Percentiles rank a stretch among this genome's conserved stretches.
Evolutionary conservation across 2,113 vertebrate species (phyloP).

Genomic region (Hiodon alosoides): DNA sequence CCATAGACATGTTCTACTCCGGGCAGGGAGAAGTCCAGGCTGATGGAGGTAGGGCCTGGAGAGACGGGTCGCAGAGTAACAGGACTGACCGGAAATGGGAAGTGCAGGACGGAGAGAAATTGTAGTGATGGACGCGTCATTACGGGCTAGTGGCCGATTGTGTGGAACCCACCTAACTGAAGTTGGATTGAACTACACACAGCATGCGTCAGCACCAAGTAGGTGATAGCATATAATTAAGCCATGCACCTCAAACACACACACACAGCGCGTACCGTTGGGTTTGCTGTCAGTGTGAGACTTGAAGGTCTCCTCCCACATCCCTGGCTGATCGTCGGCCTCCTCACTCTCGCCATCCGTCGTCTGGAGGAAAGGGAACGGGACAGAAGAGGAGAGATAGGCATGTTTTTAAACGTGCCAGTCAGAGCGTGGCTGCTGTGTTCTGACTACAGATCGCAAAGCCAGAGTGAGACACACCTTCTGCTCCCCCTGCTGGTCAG

Average conservation of each 20-base stretch:
- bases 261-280: conserved; percentile 57
- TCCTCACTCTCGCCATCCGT: conserved; percentile 58
- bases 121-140: neutral
- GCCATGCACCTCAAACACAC: neutral
- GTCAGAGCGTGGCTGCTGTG: too few relatives aligned
- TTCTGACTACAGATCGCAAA: neutral
- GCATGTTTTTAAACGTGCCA: too few relatives aligned
- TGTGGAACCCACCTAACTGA: too few relatives aligned
- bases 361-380: conserved; percentile 27
- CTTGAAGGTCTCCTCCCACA: conserved; percentile 91
- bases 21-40: conserved; percentile 85
- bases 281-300: conserved; percentile 81
- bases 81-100: neutral
- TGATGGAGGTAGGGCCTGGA: conserved; percentile 77
- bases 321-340: conserved; percentile 57
- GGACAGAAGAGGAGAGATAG: neutral
- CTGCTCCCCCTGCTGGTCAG: conserved; percentile 43
- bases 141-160: too few relatives aligned
- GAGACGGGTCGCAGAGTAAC: neutral
- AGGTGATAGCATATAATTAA: too few relatives aligned
- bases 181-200: too few relatives aligned
- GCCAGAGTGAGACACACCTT: neutral
- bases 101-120: neutral
- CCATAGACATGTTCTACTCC: conserved; percentile 86
- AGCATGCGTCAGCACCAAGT: too few relatives aligned